Conservation (phyloP, 2,888 invertebrate genomes). For the Julus scandinavius region DNA sequence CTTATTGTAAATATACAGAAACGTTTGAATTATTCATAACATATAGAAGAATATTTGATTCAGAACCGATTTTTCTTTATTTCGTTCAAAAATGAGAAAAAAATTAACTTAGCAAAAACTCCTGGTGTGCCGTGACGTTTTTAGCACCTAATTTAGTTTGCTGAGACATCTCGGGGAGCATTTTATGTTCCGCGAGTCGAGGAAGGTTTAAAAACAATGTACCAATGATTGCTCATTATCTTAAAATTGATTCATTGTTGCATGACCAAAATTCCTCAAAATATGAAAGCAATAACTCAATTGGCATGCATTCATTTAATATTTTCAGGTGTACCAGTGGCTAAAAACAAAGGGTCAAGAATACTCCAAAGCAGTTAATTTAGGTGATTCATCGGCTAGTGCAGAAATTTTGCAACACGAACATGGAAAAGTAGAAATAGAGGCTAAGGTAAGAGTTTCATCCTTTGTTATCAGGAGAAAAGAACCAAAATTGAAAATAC, state of each 20-base stretch:
- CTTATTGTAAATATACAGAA: too few relatives aligned
- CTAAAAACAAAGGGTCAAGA: conserved; percentile 71
- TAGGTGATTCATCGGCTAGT: conserved; percentile 79
- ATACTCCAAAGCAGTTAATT: conserved; percentile 69
- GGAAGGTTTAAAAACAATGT: not conserved
- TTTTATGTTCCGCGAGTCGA: too few relatives aligned
- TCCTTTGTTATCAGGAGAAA: not conserved
- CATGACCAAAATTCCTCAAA: not conserved
- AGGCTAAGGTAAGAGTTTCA: conserved; percentile 72
- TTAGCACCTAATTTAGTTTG: too few relatives aligned
- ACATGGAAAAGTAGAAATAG: conserved; percentile 75
- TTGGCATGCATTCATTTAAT: not conserved
- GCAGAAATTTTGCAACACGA: conserved; percentile 76
- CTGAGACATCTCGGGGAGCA: too few relatives aligned
- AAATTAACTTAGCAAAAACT: too few relatives aligned
- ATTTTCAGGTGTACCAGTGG: conserved; percentile 71
- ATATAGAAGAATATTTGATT: too few relatives aligned
- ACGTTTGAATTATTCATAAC: too few relatives aligned
- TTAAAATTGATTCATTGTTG: not conserved
- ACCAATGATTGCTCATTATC: too few relatives aligned
- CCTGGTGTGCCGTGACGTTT: too few relatives aligned
- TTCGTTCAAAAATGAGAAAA: too few relatives aligned
- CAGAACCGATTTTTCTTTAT: too few relatives aligned
- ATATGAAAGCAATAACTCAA: not conserved
- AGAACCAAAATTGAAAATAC: not conserved